These are phyloP conservation scores for Camelus bactrianus DNA, from an alignment of 2,113 vertebrate species.

Conservation along the genomic window DNA sequence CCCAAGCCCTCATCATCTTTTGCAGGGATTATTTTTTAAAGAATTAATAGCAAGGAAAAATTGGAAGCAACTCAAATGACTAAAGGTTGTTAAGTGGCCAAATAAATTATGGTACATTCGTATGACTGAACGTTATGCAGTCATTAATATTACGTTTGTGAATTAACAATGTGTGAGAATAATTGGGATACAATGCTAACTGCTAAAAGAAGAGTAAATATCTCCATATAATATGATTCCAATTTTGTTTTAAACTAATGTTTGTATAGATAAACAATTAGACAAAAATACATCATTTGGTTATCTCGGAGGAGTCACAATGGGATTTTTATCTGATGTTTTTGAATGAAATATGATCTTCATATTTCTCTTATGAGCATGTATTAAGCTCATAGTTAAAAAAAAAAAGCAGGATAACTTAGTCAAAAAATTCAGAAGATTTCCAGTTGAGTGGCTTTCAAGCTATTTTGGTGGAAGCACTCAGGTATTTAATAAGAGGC, in stretches of 20 bases:
- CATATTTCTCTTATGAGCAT: background rate
- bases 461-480: background rate
- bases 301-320: background rate
- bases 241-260: background rate
- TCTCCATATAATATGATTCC: background rate
- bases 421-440: background rate
- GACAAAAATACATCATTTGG: background rate
- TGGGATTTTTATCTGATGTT: background rate
- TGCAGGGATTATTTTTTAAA: background rate
- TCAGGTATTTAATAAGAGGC: background rate
- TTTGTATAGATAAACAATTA: constrained; percentile 24
- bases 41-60: constrained; percentile 42
- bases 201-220: constrained; percentile 1
- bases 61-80: constrained; percentile 41
- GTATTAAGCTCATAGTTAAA: background rate
- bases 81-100: constrained; percentile 9
- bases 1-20: background rate
- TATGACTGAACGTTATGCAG: background rate
- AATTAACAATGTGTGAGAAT: constrained; percentile 40
- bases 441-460: background rate
- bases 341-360: background rate
- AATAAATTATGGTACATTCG: background rate
- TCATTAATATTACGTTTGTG: constrained; percentile 11
- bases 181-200: background rate
- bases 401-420: background rate